phyloP scores from a whole-genome alignment of 2,113 vertebrate genomes.

The Panurus biarmicus region DNA sequence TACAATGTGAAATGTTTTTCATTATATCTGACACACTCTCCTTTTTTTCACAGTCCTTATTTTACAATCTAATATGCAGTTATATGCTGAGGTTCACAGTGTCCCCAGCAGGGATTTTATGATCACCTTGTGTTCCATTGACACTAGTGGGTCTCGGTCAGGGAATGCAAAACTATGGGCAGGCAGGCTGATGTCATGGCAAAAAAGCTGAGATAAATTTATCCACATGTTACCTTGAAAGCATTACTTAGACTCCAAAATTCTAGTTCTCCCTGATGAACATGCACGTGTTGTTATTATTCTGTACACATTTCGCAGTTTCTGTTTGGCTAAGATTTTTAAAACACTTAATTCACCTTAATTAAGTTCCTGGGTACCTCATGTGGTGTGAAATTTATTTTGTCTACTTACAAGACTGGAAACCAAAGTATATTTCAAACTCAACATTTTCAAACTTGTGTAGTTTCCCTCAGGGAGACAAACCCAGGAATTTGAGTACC shows the following conservation, averaged over 20 bases:
- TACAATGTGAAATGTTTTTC: not conserved
- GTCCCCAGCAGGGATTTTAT: not conserved
- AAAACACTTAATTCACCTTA: conserved; percentile 32
- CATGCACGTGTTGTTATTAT: not conserved
- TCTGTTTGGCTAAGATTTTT: conserved; percentile 2
- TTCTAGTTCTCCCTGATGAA: not conserved
- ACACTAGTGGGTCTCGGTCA: not conserved
- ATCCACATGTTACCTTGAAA: not conserved
- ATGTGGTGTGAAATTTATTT: conserved; percentile 8
- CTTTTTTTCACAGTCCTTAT: not conserved
- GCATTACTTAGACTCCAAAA: not conserved
- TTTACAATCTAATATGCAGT: not conserved
- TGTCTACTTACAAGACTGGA: not conserved
- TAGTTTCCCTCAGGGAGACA: not conserved
- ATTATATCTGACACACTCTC: not conserved
- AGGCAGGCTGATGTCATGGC: not conserved
- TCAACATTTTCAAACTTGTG: not conserved
- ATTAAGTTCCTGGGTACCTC: conserved; percentile 3
- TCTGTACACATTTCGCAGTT: not conserved
- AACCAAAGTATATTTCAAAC: not conserved
- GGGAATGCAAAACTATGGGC: not conserved
- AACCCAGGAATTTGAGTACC: not conserved
- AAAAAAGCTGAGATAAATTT: not conserved
- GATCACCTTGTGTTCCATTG: not conserved
- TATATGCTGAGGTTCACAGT: not conserved